Evolutionary conservation across 2,113 vertebrate species (phyloP).

Genomic region (Natator depressus): DNA sequence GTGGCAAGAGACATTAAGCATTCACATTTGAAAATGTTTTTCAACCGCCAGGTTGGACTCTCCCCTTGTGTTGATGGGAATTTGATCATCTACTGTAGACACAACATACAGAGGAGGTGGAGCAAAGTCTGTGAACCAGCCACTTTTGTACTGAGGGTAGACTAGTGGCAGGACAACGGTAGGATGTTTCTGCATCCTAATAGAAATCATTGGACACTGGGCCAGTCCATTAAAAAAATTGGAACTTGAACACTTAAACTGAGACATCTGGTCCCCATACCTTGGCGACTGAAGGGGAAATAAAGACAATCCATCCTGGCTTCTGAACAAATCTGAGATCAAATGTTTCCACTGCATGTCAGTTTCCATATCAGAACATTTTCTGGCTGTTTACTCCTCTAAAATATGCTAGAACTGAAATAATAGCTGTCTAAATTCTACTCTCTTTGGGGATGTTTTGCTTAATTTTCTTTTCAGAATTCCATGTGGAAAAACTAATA

Average conservation of each 20-base stretch:
- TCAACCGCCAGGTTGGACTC: constrained; percentile 68
- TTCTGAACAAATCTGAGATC: constrained; percentile 10
- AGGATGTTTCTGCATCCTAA: not conserved
- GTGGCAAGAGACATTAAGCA: constrained; percentile 71
- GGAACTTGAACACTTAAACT: constrained; percentile 27
- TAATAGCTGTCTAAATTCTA: not conserved
- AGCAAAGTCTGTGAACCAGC: not conserved
- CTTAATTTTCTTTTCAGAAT: not conserved
- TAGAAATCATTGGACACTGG: not conserved
- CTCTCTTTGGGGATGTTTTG: constrained; percentile 16
- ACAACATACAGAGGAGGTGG: constrained; percentile 36
- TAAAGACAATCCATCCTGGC: not conserved
- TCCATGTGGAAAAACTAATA: not conserved
- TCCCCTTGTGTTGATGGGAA: constrained; percentile 62
- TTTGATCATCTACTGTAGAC: constrained; percentile 67
- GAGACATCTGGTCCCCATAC: constrained; percentile 62
- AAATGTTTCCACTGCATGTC: not conserved
- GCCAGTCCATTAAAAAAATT: constrained; percentile 56
- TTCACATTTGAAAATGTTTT: constrained; percentile 69
- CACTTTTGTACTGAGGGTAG: constrained; percentile 17
- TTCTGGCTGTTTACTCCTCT: not conserved
- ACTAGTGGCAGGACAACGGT: constrained; percentile 38
- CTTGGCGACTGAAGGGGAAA: constrained; percentile 37
- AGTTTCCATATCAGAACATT: not conserved
- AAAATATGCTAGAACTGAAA: not conserved